Evolutionary conservation across 2,888 invertebrate genomes (phyloP).

Genomic region (Lymantria monacha): DNA sequence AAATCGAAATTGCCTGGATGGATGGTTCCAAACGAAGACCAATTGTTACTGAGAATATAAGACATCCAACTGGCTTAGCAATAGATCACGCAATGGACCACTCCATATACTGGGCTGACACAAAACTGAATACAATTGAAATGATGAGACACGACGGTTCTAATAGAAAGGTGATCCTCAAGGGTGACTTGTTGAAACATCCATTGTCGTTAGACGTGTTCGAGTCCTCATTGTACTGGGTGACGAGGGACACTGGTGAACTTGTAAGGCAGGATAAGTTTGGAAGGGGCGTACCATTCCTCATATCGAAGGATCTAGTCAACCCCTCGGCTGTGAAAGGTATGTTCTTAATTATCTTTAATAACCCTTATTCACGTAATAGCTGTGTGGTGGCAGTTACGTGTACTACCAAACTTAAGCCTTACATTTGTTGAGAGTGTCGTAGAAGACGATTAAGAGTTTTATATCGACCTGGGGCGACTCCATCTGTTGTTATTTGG

Average conservation of each 20-base stretch:
- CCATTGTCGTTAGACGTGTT: slow-evolving; percentile 96
- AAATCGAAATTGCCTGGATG: slow-evolving; percentile 98
- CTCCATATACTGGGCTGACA: slow-evolving; percentile 97
- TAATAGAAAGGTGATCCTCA: slow-evolving; percentile 86
- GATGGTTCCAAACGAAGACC: slow-evolving; percentile 94
- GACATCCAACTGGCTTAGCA: slow-evolving; percentile 94
- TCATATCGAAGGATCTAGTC: slow-evolving; percentile 90
- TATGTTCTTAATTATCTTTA: slow-evolving; percentile 38
- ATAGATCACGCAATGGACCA: slow-evolving; percentile 96
- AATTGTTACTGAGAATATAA: slow-evolving; percentile 90
- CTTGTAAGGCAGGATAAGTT: slow-evolving; percentile 97
- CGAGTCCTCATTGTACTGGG: slow-evolving; percentile 96
- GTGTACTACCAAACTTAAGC: too few species aligned
- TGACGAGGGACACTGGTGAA: slow-evolving; percentile 94
- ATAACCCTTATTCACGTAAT: too few species aligned
- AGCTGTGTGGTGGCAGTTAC: too few species aligned
- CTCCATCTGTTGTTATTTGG: too few species aligned
- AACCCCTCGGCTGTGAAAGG: slow-evolving; percentile 93
- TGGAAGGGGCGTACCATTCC: slow-evolving; percentile 94
- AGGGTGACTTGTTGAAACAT: slow-evolving; percentile 88
- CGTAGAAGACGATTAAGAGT: too few species aligned
- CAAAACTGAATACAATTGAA: slow-evolving; percentile 95
- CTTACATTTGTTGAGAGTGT: too few species aligned
- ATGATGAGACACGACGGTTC: slow-evolving; percentile 92
- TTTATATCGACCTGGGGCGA: too few species aligned